Conservation (phyloP, 2,888 invertebrate genomes). For the Phyllotreta striolata region DNA sequence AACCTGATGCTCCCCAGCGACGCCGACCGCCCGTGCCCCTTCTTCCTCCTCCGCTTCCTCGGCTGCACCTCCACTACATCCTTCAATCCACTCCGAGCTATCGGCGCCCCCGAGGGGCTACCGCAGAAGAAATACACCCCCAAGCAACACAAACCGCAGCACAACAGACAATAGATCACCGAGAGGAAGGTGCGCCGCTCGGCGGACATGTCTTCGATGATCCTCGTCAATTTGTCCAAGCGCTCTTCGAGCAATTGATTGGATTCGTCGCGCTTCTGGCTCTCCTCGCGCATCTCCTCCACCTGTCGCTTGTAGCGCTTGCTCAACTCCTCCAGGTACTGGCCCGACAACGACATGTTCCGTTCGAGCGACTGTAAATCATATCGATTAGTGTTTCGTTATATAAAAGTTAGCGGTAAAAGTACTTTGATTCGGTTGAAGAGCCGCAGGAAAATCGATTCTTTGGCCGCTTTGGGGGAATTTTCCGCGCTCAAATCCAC, state of each 20-base stretch:
- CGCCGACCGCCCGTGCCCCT: slow-evolving; percentile 33
- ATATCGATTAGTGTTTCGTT: neutral
- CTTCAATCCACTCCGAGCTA: slow-evolving; percentile 69
- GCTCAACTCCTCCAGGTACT: slow-evolving; percentile 96
- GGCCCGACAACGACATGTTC: slow-evolving; percentile 96
- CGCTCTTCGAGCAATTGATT: slow-evolving; percentile 68
- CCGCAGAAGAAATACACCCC: slow-evolving; percentile 64
- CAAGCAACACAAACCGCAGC: slow-evolving; percentile 62
- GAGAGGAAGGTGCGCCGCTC: slow-evolving; percentile 73
- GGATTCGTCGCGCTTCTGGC: slow-evolving; percentile 78
- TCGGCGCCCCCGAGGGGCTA: slow-evolving; percentile 53
- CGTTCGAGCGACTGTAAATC: slow-evolving; percentile 81
- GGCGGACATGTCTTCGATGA: slow-evolving; percentile 67
- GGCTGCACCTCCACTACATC: slow-evolving; percentile 65
- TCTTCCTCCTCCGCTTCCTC: slow-evolving; percentile 41
- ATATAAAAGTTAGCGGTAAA: no score
- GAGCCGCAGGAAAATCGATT: slow-evolving; percentile 94
- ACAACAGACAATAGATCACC: slow-evolving; percentile 66
- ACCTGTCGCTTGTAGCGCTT: slow-evolving; percentile 95
- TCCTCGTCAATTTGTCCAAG: slow-evolving; percentile 68
- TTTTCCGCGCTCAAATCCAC: slow-evolving; percentile 65
- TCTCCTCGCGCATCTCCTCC: slow-evolving; percentile 88
- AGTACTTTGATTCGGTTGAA: slow-evolving; percentile 93
- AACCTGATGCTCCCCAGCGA: slow-evolving; percentile 37
- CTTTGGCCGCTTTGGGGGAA: slow-evolving; percentile 72